Evolutionary conservation across 1,140 invertebrate genomes (phyloP).

Genomic region (Polyergus mexicanus): DNA sequence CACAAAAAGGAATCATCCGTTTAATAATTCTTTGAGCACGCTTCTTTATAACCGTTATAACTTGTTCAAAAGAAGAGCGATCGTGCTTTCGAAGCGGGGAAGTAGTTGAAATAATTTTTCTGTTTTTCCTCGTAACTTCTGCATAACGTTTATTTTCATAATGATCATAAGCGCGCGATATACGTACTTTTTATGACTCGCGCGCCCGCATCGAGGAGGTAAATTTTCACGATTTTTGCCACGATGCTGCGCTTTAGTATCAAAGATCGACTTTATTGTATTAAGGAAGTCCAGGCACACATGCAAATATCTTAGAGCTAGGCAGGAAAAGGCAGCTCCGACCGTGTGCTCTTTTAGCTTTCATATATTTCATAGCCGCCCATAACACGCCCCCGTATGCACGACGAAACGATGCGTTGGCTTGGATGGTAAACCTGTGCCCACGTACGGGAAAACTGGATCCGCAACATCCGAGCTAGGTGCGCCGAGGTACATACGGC

Average conservation of each 20-base stretch:
- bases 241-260: neutral
- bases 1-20: neutral
- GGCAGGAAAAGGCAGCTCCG: neutral
- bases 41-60: slow-evolving; percentile 1
- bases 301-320: neutral
- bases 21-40: slow-evolving; percentile 15
- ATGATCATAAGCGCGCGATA: neutral
- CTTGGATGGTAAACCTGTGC: slow-evolving; percentile 28
- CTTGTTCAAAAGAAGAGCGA: neutral
- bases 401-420: slow-evolving; percentile 48
- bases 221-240: slow-evolving; percentile 4
- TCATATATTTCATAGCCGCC: slow-evolving; percentile 29
- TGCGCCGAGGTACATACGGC: slow-evolving; percentile 33
- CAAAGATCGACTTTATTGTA: slow-evolving; percentile 14
- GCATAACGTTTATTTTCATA: slow-evolving; percentile 35
- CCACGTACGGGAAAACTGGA: slow-evolving; percentile 61
- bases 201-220: neutral
- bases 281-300: neutral
- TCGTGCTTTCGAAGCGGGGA: slow-evolving; percentile 19
- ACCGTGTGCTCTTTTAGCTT: slow-evolving; percentile 42
- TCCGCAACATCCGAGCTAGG: slow-evolving; percentile 39
- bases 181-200: neutral
- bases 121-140: slow-evolving; percentile 2
- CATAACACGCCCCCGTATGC: slow-evolving; percentile 18
- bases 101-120: slow-evolving; percentile 12